Evolutionary conservation across 2,888 invertebrate species (phyloP).

Genomic region (Oligia latruncula): DNA sequence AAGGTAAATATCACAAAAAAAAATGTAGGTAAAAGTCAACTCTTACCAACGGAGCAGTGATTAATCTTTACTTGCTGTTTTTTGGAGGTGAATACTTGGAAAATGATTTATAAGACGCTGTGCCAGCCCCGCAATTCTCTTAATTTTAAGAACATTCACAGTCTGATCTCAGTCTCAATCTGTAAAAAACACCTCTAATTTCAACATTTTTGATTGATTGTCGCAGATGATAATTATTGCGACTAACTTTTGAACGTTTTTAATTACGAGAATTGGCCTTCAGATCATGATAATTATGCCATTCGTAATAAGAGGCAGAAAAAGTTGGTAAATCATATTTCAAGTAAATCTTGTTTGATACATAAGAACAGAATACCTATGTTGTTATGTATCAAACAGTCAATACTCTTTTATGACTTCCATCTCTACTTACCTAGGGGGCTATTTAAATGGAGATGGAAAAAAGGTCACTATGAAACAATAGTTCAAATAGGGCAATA

Average conservation of each 20-base stretch:
- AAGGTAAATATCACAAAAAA: constrained; percentile 27
- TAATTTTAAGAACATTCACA: not conserved
- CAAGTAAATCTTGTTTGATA: not conserved
- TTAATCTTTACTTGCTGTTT: not conserved
- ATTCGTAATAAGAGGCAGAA: not conserved
- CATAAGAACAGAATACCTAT: not conserved
- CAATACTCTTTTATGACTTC: not conserved
- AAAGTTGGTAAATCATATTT: not conserved
- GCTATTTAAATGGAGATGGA: not conserved
- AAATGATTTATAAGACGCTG: not conserved
- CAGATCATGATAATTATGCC: not conserved
- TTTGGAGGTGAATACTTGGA: not conserved
- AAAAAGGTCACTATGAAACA: not conserved
- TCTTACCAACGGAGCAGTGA: not conserved
- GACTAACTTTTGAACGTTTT: not conserved
- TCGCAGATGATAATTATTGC: too few species aligned
- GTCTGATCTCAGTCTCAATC: not conserved
- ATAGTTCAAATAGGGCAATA: not conserved
- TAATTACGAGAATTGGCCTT: not conserved
- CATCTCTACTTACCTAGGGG: not conserved
- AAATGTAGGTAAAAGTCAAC: not conserved
- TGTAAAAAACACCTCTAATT: not conserved
- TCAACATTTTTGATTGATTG: not conserved
- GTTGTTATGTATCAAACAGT: too few species aligned
- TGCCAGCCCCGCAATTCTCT: not conserved